Base-by-base conservation (phyloP, 2,888 invertebrate genomes). In the Leptinotarsa juncta region DNA sequence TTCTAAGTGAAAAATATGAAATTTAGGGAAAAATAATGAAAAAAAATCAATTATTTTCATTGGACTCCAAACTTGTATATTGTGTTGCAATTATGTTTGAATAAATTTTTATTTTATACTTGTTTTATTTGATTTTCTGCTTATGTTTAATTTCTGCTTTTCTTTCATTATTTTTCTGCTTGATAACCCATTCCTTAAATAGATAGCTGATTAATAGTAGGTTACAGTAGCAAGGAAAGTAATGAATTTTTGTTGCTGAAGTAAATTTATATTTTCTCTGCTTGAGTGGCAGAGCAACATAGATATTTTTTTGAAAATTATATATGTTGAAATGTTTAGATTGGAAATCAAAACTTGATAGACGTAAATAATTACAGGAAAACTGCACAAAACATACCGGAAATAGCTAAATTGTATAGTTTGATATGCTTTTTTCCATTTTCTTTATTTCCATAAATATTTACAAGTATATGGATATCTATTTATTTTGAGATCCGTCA, bases 61-160 rank as follows among this genome's bases (percentile, higher is more conserved):
- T 70, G 62, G 51, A 60, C 69, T 68, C 74, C 67, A 73, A 74
- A 68, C 73, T 76, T 73, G 72, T 72, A 74, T 73, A 74, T 75
- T 77, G 57, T 80, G 76, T 80, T 81, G 71, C 74, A 75, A 74
- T 78, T 75, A 79, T 79, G 76, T 80, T 78, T 78, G 72, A 80
- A 75, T 80, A 76, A 79, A 77, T 77, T 69, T 81, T 80, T 80
- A 80, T 79, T 81, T 80, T 81, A 78, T 79, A 78, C 74, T 26
- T 48, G 73, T 74, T 77, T 77, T 67, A 68, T 78, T 78, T 73
- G 42, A 18, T 42, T 42, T 42, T 42, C 42, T 42, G 42, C 42
- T 75, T 77, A 73, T 75, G 70, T 76, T 78, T 73, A 50, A 18
- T 53, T 60, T 55, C 62, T 20, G 72, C 74, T 66, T 65, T 60